Evolutionary conservation across 37 sponge, comb jelly and placozoan genomes (phyloP).

Genomic region (Beroe forskalii): DNA sequence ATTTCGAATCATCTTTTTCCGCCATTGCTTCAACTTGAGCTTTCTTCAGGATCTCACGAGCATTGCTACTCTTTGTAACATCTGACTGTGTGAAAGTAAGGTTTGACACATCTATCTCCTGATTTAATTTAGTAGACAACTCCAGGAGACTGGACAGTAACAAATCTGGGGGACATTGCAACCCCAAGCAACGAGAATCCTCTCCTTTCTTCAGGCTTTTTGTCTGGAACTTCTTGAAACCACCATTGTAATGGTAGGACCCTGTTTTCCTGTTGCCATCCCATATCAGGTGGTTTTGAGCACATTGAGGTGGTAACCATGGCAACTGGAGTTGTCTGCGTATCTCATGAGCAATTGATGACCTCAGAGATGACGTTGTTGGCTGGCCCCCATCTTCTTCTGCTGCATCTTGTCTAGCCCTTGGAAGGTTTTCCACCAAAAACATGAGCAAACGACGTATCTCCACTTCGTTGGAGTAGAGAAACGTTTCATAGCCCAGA

Average conservation of each 20-base stretch:
- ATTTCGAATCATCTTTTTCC: not conserved
- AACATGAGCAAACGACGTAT: slow-evolving; percentile 56
- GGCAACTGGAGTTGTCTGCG: slow-evolving; percentile 25
- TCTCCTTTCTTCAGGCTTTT: not conserved
- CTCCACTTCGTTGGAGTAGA: slow-evolving; percentile 49
- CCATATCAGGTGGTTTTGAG: not conserved
- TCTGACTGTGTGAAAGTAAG: not conserved
- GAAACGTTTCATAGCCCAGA: slow-evolving; percentile 57
- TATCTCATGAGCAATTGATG: not conserved
- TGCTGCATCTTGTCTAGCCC: not conserved
- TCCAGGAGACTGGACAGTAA: slow-evolving; percentile 18
- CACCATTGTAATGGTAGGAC: slow-evolving; percentile 5
- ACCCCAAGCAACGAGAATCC: not conserved
- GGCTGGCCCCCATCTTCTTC: not conserved
- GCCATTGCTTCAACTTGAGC: not conserved
- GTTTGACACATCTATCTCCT: slow-evolving; percentile 1
- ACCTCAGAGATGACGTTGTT: not conserved
- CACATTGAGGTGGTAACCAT: slow-evolving; percentile 18
- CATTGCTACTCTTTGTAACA: not conserved
- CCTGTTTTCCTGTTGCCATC: slow-evolving; percentile 48
- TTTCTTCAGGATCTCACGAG: not conserved
- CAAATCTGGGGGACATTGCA: not conserved
- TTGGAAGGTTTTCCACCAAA: slow-evolving; percentile 24
- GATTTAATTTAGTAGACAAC: slow-evolving; percentile 1
- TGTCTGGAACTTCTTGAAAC: not conserved